Base-by-base conservation (phyloP, 2,797 vertebrate species). In the Sebastes flavidus region DNA sequence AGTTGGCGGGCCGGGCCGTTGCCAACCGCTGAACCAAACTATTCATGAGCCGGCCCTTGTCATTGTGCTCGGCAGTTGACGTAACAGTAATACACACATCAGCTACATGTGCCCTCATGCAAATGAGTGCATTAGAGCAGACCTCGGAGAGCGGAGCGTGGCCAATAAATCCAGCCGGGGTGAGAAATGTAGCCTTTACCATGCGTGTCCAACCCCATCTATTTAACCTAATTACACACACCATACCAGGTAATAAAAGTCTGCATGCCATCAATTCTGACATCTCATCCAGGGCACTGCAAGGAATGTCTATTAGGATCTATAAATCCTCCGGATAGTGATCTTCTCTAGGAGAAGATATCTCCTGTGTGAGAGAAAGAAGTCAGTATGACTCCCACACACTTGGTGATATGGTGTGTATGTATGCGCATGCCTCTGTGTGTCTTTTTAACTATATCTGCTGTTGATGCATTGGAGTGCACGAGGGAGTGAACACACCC, bases 141-240 rank as follows among this genome's bases (percentile, higher is more conserved):
- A 91, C 89, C 89, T 91, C 75, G 84, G 83, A 91, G 93, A 93
- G 91, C 66, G 32, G 87, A 93, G 92, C 92, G 88, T 83, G 90
- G 92, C 94, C 92, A 95, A 95, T 96, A 96, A 96, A 96, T 95
- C 93, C 90, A 91, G 84, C 87, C 72, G 20, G 91, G 91, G 91
- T 92, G 90, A 94, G 92, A 92, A 93, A 95, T 92, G 89, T 92
- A 94, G 89, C 92, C 90, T 95, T 94, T 95, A 92, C 91, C 93
- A 93, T 91, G 93, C 91, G 87, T 92, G 93, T 91, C 92, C 94
- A 94, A 95, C 90, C 92, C 93, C 92, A 95, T 95, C 93, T 95
- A 95, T 95, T 96, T 95, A 95, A 94, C 92, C 94, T 95, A 95
- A 96, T 96, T 96, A 96, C 94, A 93, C 94, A 94, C 92, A 95